Evolutionary conservation across 2,113 vertebrate species (phyloP).

Genomic region (Paradoxurus hermaphroditus): DNA sequence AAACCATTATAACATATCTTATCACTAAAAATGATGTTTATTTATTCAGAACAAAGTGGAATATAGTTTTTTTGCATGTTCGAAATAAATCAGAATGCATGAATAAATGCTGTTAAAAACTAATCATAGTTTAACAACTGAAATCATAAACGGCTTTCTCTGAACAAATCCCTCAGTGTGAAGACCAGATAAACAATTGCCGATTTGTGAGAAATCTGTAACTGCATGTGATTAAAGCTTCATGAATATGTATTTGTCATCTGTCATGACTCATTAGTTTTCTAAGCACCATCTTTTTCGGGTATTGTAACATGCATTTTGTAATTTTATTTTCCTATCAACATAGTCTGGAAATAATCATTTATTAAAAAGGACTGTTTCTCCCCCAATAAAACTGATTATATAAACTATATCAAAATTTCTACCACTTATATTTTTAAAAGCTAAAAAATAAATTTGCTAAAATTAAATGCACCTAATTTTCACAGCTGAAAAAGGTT

Average conservation of each 20-base stretch:
- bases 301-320: neutral
- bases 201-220: neutral
- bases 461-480: neutral
- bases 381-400: neutral
- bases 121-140: neutral
- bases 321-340: neutral
- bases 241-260: neutral
- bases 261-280: neutral
- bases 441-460: neutral
- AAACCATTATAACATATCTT: neutral
- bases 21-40: neutral
- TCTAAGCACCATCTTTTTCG: neutral
- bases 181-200: neutral
- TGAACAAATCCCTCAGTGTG: neutral
- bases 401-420: neutral
- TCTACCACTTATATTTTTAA: neutral
- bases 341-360: neutral
- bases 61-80: neutral
- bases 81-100: neutral
- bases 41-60: neutral
- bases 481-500: neutral
- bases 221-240: neutral
- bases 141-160: neutral
- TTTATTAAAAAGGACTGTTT: neutral
- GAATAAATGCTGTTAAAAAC: neutral